Base-by-base conservation (phyloP, 2,888 invertebrate genomes). In the Tenthredo livida region DNA sequence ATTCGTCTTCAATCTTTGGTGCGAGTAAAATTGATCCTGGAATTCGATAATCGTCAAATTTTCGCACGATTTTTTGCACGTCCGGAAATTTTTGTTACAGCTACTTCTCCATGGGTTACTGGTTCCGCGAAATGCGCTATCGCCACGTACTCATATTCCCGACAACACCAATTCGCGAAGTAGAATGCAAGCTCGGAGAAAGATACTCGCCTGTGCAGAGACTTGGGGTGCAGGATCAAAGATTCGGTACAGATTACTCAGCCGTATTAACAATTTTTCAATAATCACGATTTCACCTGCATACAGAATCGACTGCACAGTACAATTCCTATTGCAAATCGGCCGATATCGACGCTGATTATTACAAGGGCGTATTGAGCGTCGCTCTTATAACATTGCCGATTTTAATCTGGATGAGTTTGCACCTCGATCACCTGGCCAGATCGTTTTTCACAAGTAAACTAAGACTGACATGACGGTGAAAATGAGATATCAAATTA, bases 1-100 rank as follows among this genome's bases (percentile, higher is more conserved):
- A 65, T 47, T 84, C 29, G 25, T 77, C 21, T 77, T 78, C 17
- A 58, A 84, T 58, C 65, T 84, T 9, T 84, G 77, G 84, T 84
- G n/a, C n/a, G 61, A 67, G 58, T 10, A 50, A 10, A 40, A 0
- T 70, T 9, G 47, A 50, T 40, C 4, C 4, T 21, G n/a, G n/a
- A 6, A 33, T 37, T 43, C 47, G 15, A 47, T 25, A 84, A 72
- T 7, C 25, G n/a, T 40, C 25, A 37, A 29, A 21, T 3, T 54
- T 21, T 9, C n/a, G 9, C 3, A 40, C 25, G n/a, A 47, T 15
- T 21, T 6, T 50, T 1, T 70, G 12, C 4, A 47, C 3, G 2
- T 4, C 12, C 3, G 47, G 15, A 2, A 47, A 15, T 70, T n/a
- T 1, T 17, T 7, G 1, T 72, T 37, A 6, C 58, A 84, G 84